phyloP scores from a whole-genome alignment of 2,888 invertebrate genomes.

The Lochmaea capreae region DNA sequence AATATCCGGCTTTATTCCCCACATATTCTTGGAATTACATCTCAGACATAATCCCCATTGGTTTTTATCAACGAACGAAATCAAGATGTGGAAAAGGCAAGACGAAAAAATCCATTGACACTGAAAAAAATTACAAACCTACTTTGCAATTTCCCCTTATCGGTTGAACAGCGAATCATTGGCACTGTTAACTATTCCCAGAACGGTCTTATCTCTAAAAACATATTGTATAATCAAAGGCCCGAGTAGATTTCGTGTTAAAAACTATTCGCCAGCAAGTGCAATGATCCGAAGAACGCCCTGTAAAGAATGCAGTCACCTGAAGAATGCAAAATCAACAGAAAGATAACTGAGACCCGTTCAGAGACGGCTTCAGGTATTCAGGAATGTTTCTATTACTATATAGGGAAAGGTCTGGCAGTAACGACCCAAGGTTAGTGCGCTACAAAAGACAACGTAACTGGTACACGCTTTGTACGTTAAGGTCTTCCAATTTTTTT shows the following conservation, averaged over 20 bases:
- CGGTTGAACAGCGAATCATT: conserved; percentile 16
- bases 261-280: conserved; percentile 55
- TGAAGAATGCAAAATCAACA: conserved; percentile 61
- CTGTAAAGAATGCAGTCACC: conserved; percentile 61
- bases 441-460: background rate
- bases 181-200: conserved; percentile 29
- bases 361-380: conserved; percentile 23
- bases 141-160: conserved; percentile 17
- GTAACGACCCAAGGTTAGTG: background rate
- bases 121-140: conserved; percentile 12
- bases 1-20: too few species aligned
- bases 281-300: conserved; percentile 60
- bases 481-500: background rate
- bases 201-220: conserved; percentile 31
- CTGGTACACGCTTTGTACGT: background rate
- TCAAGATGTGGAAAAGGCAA: background rate
- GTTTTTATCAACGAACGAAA: background rate
- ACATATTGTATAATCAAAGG: conserved; percentile 25
- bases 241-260: conserved; percentile 52
- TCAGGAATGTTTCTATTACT: conserved; percentile 11
- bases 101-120: conserved; percentile 6
- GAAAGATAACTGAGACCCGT: conserved; percentile 56
- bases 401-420: conserved; percentile 4
- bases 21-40: background rate
- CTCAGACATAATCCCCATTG: conserved; percentile 6